phyloP scores from a whole-genome alignment of 2,888 invertebrate genomes.

The Odontomyia ornata region DNA sequence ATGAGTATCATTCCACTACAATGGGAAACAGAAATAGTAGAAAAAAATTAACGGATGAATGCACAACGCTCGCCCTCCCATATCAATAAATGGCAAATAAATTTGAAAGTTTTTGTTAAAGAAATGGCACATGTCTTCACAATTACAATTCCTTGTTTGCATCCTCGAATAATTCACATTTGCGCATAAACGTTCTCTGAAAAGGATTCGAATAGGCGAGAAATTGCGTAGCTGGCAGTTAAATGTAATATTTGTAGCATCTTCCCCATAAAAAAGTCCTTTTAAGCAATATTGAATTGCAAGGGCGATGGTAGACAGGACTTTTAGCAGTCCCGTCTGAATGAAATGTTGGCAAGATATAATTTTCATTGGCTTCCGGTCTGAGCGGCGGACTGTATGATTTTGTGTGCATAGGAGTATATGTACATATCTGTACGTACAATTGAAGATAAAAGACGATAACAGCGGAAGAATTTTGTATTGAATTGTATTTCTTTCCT shows the following conservation, averaged over 20 bases:
- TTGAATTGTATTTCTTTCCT: no score
- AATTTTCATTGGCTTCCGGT: conserved; percentile 29
- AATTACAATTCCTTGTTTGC: background rate
- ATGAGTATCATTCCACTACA: no score
- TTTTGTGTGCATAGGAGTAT: no score
- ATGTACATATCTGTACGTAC: no score
- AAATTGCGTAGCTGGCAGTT: background rate
- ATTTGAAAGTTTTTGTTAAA: background rate
- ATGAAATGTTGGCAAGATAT: conserved; percentile 11
- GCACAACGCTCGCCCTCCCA: background rate
- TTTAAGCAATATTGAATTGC: background rate
- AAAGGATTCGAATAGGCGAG: background rate
- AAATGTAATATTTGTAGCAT: background rate
- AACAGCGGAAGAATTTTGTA: no score
- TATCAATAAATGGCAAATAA: background rate
- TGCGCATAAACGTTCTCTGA: background rate
- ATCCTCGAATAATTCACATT: background rate
- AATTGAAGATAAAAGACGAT: no score
- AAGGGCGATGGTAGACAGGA: background rate
- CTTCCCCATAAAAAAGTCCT: background rate
- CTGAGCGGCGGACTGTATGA: background rate
- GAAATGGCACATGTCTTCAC: conserved; percentile 34
- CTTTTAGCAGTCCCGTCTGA: conserved; percentile 10
- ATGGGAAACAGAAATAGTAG: no score
- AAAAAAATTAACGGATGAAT: background rate